A percentile compares a stretch with the other conserved stretches of the same genome.
phyloP scores from a whole-genome alignment of 2,888 invertebrate genomes.

The Apotomis turbidana region DNA sequence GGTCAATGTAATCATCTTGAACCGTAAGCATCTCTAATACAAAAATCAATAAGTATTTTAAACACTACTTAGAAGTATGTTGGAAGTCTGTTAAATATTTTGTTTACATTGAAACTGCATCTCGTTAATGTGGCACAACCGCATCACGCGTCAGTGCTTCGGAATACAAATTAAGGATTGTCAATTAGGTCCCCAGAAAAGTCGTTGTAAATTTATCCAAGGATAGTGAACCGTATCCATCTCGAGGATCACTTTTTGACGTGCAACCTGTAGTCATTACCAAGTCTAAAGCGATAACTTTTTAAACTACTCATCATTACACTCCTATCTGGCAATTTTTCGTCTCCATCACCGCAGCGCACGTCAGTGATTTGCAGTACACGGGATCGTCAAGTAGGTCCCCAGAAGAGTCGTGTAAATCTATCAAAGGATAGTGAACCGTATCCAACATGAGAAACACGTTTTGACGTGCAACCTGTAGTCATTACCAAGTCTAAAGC shows the following conservation, averaged over 20 bases:
- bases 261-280: no score
- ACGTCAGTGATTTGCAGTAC: constrained; percentile 28
- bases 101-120: not conserved
- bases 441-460: no score
- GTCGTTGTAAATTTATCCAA: constrained; percentile 41
- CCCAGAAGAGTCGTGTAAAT: constrained; percentile 41
- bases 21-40: no score
- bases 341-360: constrained; percentile 11
- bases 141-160: constrained; percentile 19
- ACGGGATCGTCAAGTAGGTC: constrained; percentile 36
- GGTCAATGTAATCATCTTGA: no score
- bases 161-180: constrained; percentile 29
- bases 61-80: no score
- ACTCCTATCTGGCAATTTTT: not conserved
- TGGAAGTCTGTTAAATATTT: no score
- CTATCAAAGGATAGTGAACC: constrained; percentile 40
- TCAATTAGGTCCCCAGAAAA: constrained; percentile 37
- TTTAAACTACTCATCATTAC: not conserved
- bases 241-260: no score
- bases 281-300: no score
- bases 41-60: no score
- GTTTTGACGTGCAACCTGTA: no score
- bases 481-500: no score
- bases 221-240: constrained; percentile 32
- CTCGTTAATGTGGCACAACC: constrained; percentile 11